phyloP scores from a whole-genome alignment of 2,888 invertebrate genomes.

The Seira sanloemensis region DNA sequence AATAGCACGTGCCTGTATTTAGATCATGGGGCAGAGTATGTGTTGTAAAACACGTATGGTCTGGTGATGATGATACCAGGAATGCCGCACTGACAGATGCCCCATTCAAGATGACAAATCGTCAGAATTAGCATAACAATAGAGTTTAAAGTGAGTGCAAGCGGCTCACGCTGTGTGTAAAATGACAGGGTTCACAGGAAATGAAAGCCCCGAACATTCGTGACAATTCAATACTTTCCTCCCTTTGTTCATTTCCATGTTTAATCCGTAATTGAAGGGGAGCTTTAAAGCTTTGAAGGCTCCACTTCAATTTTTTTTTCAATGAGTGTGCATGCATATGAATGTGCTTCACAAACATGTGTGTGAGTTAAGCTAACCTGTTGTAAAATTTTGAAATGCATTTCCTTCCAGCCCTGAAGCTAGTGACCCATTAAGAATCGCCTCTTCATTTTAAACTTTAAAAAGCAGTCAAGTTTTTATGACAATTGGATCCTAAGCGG shows the following conservation, averaged over 20 bases:
- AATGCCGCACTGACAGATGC: slow-evolving; percentile 48
- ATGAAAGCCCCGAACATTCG: slow-evolving; percentile 47
- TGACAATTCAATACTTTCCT: slow-evolving; percentile 38
- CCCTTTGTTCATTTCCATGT: slow-evolving; percentile 53
- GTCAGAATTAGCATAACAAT: slow-evolving; percentile 54
- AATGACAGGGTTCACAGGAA: slow-evolving; percentile 9
- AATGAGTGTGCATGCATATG: slow-evolving; percentile 17
- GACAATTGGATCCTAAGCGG: neutral
- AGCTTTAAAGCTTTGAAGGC: slow-evolving; percentile 50
- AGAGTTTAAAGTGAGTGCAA: slow-evolving; percentile 52
- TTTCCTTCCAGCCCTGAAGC: no score
- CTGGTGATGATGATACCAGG: slow-evolving; percentile 19
- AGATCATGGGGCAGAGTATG: neutral
- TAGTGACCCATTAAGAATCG: slow-evolving; percentile 55
- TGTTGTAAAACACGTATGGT: neutral
- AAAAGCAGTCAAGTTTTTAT: slow-evolving; percentile 1
- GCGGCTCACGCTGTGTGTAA: slow-evolving; percentile 10
- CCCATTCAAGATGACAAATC: slow-evolving; percentile 48
- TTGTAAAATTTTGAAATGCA: neutral
- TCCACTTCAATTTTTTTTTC: slow-evolving; percentile 51
- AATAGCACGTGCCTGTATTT: neutral
- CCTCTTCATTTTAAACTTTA: neutral
- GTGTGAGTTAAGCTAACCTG: neutral
- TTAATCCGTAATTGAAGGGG: slow-evolving; percentile 58
- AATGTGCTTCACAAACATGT: neutral